Evolutionary conservation across 1,140 invertebrate genomes (phyloP).

Genomic region (Caenorhabditis elegans): DNA sequence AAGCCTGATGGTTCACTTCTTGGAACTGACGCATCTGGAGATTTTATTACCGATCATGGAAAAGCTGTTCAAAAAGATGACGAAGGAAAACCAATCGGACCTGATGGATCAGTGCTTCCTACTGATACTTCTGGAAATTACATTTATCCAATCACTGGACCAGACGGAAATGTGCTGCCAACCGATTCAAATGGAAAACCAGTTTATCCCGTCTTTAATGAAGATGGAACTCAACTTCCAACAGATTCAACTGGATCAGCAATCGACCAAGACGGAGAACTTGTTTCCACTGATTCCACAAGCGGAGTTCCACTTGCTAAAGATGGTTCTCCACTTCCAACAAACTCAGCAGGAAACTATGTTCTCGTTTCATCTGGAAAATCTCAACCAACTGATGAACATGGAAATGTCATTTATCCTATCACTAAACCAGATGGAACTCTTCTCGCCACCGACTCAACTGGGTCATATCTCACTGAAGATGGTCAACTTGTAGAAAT

Average conservation of each 20-base stretch:
- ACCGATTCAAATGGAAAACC: constrained; percentile 22
- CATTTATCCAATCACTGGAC: constrained; percentile 31
- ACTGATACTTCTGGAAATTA: constrained; percentile 37
- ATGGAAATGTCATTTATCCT: constrained; percentile 34
- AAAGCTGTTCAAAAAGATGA: constrained; percentile 34
- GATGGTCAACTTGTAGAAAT: constrained; percentile 10
- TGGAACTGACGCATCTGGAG: constrained; percentile 42
- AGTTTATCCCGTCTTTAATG: neutral
- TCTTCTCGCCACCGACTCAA: neutral
- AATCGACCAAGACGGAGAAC: constrained; percentile 32
- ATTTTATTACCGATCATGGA: constrained; percentile 10
- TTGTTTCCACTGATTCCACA: neutral
- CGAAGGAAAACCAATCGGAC: constrained; percentile 38
- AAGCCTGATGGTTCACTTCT: constrained; percentile 38
- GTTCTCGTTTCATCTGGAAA: constrained; percentile 32
- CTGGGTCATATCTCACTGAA: neutral
- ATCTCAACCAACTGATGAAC: constrained; percentile 21
- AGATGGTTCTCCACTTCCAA: constrained; percentile 36
- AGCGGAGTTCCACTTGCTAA: neutral
- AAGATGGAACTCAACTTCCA: constrained; percentile 6
- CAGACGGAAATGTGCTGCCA: constrained; percentile 30
- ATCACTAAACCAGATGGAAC: constrained; percentile 18
- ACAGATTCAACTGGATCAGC: constrained; percentile 2
- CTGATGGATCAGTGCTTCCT: constrained; percentile 37
- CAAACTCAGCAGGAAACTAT: constrained; percentile 23